Conservation (phyloP, 2,888 invertebrate genomes). For the Volucella zonaria region DNA sequence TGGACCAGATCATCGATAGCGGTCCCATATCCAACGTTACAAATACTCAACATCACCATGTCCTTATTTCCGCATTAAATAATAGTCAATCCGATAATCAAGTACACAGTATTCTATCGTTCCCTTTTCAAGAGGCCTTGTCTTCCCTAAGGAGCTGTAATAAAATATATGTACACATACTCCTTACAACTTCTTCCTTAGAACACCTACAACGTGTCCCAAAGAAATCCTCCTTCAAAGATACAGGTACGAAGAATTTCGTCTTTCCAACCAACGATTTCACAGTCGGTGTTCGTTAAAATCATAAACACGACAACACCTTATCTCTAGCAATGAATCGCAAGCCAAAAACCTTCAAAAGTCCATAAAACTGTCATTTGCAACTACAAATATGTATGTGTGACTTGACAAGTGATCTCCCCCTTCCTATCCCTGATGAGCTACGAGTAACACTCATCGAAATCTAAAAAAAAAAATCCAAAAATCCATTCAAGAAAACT, state of each 20-base stretch:
- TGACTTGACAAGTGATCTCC: conserved; percentile 24
- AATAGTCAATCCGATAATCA: too few relatives aligned
- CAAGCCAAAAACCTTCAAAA: conserved; percentile 55
- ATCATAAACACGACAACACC: conserved; percentile 68
- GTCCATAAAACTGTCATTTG: conserved; percentile 71
- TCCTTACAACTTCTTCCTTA: conserved; percentile 6
- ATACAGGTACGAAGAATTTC: conserved; percentile 44
- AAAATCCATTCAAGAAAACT: conserved; percentile 53
- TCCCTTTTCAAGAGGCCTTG: too few relatives aligned
- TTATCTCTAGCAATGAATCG: conserved; percentile 69
- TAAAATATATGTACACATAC: conserved; percentile 17
- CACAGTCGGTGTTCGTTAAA: conserved; percentile 39
- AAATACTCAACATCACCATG: too few relatives aligned
- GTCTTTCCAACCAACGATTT: conserved; percentile 1
- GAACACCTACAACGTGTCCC: conserved; percentile 39
- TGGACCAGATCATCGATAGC: too few relatives aligned
- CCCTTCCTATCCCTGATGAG: neutral
- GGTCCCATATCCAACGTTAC: too few relatives aligned
- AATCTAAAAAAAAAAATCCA: too few relatives aligned
- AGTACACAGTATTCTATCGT: too few relatives aligned
- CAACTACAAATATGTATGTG: neutral
- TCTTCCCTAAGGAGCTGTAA: neutral
- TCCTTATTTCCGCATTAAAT: too few relatives aligned
- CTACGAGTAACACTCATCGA: conserved; percentile 18
- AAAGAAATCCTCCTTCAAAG: conserved; percentile 17